Base-by-base conservation (phyloP, 2,113 vertebrate species). In the Chaenogobius annularis region DNA sequence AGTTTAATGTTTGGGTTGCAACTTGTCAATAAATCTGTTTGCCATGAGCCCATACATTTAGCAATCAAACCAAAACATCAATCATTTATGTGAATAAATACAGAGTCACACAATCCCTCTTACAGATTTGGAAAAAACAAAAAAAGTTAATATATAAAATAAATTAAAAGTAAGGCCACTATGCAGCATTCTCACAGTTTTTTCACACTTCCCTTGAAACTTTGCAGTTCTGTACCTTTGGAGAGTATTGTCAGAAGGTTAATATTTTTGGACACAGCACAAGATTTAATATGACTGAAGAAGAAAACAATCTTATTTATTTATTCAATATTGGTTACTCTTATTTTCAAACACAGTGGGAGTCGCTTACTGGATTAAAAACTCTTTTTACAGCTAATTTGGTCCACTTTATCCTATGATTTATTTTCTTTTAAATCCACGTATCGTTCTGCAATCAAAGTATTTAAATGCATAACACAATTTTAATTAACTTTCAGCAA, bases 211-310 rank as follows among this genome's bases (percentile, higher is more conserved):
- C 20, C 20, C 55, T 58, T 58, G 12, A 58, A 58, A 12, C 11
- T 12, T 58, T 12, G 14, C 14, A 61, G 22, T 58, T 13, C 13
- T 14, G 26, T 35, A 61, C 22, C 58, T 61, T 35, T 61, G 58
- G 58, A 35, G 23, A 35, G 9, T 61, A 17, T 35, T 26, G 17
- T 19, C 2, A 46, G 44, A 46, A 46, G 55, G 20, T 23, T 58
- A 54, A 54, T 54, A 54, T 12, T 59, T 58, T 58, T 23, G 55
- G 26, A 35, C 26, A 61, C 58, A 61, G 22, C 55, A 58, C 55
- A 35, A 35, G 14, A 31, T 61, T 15, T 61, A 61, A 35, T 3
- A 13, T 35, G 35, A 61, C 23, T 26, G 22, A 59, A 31, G n/a
- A 63, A 40, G 15, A 26, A 40, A 63, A 63, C n/a, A 40, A 5